These are phyloP conservation scores for Rotaria sp. DNA, from an alignment of 2,888 invertebrate species.

Conservation along the genomic window DNA sequence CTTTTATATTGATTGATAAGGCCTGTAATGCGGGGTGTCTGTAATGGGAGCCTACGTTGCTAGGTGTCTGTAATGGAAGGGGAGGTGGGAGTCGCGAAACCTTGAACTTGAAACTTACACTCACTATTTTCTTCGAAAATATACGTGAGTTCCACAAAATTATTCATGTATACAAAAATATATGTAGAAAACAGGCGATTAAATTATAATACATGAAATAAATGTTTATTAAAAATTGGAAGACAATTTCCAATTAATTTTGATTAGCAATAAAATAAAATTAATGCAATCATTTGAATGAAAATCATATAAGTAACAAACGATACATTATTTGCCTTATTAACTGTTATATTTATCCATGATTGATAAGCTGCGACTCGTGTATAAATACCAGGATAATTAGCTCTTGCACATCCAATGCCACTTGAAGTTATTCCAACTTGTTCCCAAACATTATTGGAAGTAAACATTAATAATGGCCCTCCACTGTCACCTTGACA, in stretches of 20 bases:
- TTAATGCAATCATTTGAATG: not conserved
- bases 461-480: not conserved
- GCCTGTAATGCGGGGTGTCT: no score
- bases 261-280: no score
- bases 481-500: not conserved
- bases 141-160: no score
- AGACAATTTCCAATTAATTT: not conserved
- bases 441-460: not conserved
- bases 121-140: no score
- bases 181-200: no score
- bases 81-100: no score
- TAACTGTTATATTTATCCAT: not conserved
- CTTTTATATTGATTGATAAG: no score
- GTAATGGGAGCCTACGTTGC: no score
- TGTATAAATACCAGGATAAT: not conserved
- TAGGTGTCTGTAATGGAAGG: no score
- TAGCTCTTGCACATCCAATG: not conserved
- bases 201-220: no score
- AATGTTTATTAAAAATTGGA: not conserved
- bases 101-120: no score
- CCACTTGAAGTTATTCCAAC: not conserved
- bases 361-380: not conserved
- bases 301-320: not conserved
- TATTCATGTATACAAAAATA: no score
- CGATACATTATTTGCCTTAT: not conserved